These are phyloP conservation scores for Eupithecia inturbata DNA, from an alignment of 2,888 invertebrate genomes.

Conservation along the genomic window DNA sequence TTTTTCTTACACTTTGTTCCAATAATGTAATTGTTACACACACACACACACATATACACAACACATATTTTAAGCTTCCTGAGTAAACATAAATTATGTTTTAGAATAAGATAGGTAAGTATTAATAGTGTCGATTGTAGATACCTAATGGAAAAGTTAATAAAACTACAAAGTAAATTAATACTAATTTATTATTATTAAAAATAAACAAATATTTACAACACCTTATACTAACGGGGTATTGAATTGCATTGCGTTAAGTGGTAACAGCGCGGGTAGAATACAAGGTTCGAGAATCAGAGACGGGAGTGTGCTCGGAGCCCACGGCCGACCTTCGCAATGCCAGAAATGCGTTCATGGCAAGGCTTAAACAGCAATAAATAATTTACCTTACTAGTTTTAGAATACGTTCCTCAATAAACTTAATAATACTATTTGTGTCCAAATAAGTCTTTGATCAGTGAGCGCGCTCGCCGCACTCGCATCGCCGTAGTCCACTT, in stretches of 20 bases:
- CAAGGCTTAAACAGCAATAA: constrained; percentile 78
- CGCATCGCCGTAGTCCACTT: constrained; percentile 53
- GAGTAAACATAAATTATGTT: not conserved
- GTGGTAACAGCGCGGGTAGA: constrained; percentile 69
- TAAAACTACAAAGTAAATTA: constrained; percentile 52
- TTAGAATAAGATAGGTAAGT: not conserved
- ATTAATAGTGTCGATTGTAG: not conserved
- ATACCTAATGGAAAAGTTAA: constrained; percentile 30
- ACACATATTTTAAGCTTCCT: not conserved
- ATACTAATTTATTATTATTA: constrained; percentile 60
- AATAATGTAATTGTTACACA: no score
- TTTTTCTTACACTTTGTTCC: no score
- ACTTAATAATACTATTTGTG: constrained; percentile 58
- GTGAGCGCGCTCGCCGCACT: constrained; percentile 40
- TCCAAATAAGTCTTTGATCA: constrained; percentile 47
- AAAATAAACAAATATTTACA: constrained; percentile 76
- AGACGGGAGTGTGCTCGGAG: constrained; percentile 28
- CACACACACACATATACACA: no score
- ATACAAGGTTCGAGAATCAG: constrained; percentile 28
- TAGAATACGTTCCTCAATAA: constrained; percentile 60
- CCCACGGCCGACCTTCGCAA: constrained; percentile 55
- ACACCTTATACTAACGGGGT: constrained; percentile 75
- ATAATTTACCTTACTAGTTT: constrained; percentile 66
- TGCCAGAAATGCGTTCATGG: constrained; percentile 78
- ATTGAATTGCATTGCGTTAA: constrained; percentile 74